Base-by-base conservation (phyloP, 2,888 invertebrate genomes). In the Clistopyga incitator region DNA sequence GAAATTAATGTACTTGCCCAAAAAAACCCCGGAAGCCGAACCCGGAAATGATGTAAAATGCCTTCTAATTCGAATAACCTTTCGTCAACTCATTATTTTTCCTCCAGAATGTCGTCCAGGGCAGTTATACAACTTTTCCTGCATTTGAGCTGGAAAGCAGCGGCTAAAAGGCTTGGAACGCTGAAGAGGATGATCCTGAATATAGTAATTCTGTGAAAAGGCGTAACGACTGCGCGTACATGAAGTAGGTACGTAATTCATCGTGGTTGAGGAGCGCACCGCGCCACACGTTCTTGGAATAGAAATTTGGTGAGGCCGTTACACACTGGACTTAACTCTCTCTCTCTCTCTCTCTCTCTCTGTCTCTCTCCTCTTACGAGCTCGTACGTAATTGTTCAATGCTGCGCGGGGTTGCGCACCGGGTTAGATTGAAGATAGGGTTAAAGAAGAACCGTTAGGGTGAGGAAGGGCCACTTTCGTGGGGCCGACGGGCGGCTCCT, bases 351-450 rank as follows among this genome's bases (percentile, higher is more conserved):
- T 29, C 29, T 75, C 54, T 54, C 59, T 72, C 34, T 52, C 59
- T 76, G 18, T 65, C 61, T 56, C 72, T 50, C 64, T 38, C 59
- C 61, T 18, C 56, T n/a, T 34, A 42, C 50, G 50, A 56, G 52
- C 18, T 76, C 59, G 38, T 74, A 42, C 85, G 87, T 90, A 90
- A 90, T 91, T 88, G 88, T 89, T 90, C 88, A 87, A 91, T 90
- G 90, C 86, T 82, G 67, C 52, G 79, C 59, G 80, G 80, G 85
- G 86, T 84, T 85, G 84, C 81, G 79, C 45, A 72, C 80, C 85
- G 47, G 87, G 87, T 86, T 87, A 89, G 88, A 90, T 89, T 86
- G 84, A 83, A 89, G 88, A 85, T 85, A 67, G 77, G 84, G 84
- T 52, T 83, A 84, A 61, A 65, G 68, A 81, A 76, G 81, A 82